Base-by-base conservation (phyloP, 2,113 vertebrate genomes). In the Etheostoma spectabile region DNA sequence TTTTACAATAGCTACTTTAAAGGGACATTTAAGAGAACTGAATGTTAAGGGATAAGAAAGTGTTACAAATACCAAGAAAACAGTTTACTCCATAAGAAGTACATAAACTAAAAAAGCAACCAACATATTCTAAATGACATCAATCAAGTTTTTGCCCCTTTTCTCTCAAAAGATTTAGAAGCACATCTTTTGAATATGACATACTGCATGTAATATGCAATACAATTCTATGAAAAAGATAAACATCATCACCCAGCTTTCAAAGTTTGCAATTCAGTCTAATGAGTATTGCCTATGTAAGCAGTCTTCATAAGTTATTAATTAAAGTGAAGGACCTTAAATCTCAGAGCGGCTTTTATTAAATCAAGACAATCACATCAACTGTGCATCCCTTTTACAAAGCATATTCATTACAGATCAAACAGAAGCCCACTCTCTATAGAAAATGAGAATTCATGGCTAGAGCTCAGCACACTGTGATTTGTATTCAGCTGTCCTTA, bases 271-370 rank as follows among this genome's bases (percentile, higher is more conserved):
- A 49, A 49, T 49, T 74, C n/a, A 42, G 13, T 65, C 46, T 62
- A 12, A 80, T 84, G 35, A 85, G 85, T 83, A 80, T 80, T 78
- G 30, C 27, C 35, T 49, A 38, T 38, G 8, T 38, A 22, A 62
- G 71, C 75, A 6, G 83, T 69, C 60, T 69, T 76, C 45, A 63
- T 74, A 71, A 84, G 22, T 51, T 78, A 11, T 63, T 85, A 82
- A 92, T 92, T 86, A 84, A 91, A 84, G 33, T 82, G 86, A 80
- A 86, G 83, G 70, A 76, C 67, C 79, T 71, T 60, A 67, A 27
- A 60, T 79, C 65, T 82, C 77, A 74, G 14, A 27, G 51, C n/a
- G 0, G 30, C 65, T 77, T 33, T 73, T 68, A 77, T 90, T 81
- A 75, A 77, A 70, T 38, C 66, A 79, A 71, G 60, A 80, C 76